Percentiles rank a stretch among this genome's conserved stretches.
Evolutionary conservation across 2,113 vertebrate species (phyloP).

Genomic region (Psittacula cyanocephala): DNA sequence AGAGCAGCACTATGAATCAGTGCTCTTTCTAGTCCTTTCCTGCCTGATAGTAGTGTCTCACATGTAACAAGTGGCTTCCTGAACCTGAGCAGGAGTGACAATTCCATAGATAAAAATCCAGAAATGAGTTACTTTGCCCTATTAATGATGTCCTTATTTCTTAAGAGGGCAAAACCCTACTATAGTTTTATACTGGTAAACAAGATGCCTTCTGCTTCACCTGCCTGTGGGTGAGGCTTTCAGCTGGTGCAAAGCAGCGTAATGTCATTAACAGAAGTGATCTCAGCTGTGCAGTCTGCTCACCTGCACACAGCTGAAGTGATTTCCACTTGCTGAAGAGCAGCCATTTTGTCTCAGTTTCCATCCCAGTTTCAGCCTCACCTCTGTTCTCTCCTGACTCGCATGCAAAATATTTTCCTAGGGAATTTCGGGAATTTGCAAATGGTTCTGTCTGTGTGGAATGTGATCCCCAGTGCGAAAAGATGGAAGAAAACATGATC

Average conservation of each 20-base stretch:
- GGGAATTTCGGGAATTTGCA: constrained; percentile 90
- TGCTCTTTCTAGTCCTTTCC: neutral
- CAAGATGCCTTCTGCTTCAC: neutral
- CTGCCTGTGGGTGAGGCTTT: neutral
- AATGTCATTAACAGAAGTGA: neutral
- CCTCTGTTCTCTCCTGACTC: neutral
- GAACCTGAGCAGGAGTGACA: neutral
- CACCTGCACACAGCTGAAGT: neutral
- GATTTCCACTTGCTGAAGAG: neutral
- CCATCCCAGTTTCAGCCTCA: neutral
- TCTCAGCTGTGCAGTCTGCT: neutral
- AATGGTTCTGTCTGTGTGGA: constrained; percentile 91
- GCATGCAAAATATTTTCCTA: constrained; percentile 62
- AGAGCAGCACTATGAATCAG: neutral
- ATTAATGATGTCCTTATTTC: neutral
- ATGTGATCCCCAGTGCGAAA: constrained; percentile 93
- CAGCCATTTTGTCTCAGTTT: neutral
- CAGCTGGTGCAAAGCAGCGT: neutral
- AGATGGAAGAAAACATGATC: constrained; percentile 83
- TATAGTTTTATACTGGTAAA: neutral
- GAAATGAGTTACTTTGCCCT: constrained; percentile 8
- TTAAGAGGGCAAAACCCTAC: neutral
- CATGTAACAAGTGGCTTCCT: neutral
- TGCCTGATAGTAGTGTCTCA: neutral
- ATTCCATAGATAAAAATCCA: neutral